phyloP scores from a whole-genome alignment of 2,113 vertebrate species.

The Mustela lutreola region DNA sequence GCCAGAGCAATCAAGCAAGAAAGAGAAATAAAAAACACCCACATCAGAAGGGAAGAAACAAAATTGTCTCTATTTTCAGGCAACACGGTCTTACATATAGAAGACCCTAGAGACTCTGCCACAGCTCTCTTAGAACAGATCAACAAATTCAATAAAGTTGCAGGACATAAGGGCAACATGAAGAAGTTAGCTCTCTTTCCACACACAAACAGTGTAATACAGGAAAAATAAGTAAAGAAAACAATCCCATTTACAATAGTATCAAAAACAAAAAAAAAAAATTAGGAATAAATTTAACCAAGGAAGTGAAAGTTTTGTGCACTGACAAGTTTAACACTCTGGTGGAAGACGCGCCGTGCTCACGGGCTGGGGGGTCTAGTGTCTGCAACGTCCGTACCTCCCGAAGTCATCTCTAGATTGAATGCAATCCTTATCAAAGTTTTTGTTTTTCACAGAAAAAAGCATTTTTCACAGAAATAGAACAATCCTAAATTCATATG shows the following conservation, averaged over 20 bases:
- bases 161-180: neutral
- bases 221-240: neutral
- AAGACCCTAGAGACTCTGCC: neutral
- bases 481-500: neutral
- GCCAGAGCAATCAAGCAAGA: neutral
- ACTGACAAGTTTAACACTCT: neutral
- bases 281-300: neutral
- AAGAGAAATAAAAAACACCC: neutral
- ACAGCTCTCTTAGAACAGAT: neutral
- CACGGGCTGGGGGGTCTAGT: neutral
- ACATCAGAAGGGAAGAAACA: neutral
- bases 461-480: neutral
- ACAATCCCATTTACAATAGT: neutral
- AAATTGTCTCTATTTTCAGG: neutral
- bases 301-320: neutral
- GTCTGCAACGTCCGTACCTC: neutral
- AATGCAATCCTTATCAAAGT: neutral
- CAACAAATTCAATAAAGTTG: too few species aligned
- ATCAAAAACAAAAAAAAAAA: neutral
- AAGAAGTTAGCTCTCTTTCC: neutral
- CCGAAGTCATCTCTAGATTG: neutral
- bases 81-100: rapidly evolving
- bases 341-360: neutral
- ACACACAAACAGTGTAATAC: neutral
- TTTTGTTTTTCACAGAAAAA: neutral